Percentiles rank a stretch among this genome's conserved stretches.
phyloP scores from a whole-genome alignment of 2,888 invertebrate genomes.

The Spisula solida region DNA sequence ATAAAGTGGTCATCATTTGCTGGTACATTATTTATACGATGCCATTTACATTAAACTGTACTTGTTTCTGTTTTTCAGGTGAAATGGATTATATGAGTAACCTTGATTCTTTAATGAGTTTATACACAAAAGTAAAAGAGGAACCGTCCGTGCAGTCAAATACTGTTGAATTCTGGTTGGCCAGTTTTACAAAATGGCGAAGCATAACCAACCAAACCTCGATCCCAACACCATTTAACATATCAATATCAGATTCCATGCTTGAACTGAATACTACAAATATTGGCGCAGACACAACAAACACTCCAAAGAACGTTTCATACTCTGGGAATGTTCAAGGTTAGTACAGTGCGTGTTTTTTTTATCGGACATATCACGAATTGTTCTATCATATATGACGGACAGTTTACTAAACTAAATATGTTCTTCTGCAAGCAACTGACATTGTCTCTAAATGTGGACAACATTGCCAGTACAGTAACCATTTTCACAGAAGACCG shows the following conservation, averaged over 20 bases:
- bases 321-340: background rate
- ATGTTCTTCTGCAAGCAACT: no score
- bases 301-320: background rate
- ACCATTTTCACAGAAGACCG: no score
- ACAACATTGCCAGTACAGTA: no score
- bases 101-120: constrained; percentile 45
- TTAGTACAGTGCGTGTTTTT: background rate
- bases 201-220: background rate
- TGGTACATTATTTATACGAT: no score
- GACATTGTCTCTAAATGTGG: no score
- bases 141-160: constrained; percentile 55
- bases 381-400: no score
- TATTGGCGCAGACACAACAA: background rate
- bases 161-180: constrained; percentile 68
- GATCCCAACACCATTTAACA: background rate
- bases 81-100: constrained; percentile 57
- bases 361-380: no score
- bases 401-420: no score
- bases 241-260: background rate
- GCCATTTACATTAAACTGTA: no score
- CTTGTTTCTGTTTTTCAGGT: constrained; percentile 41
- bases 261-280: background rate
- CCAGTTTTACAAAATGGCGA: constrained; percentile 59
- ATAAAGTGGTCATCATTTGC: no score
- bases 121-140: constrained; percentile 40